Evolutionary conservation across 2,888 invertebrate genomes (phyloP).

Genomic region (Drosophila phalerata): DNA sequence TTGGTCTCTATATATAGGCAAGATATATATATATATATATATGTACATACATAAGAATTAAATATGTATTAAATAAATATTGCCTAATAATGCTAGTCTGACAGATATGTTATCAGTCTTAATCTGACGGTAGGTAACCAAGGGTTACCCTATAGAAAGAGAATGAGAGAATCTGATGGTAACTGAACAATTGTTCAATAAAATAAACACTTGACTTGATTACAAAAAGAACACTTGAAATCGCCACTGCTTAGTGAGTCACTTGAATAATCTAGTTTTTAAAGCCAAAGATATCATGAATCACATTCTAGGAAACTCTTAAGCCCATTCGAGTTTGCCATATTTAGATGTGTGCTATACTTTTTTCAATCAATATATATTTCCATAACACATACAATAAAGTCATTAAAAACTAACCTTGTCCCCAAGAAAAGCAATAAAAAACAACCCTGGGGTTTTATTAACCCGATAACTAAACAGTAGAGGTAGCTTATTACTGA

Average conservation of each 20-base stretch:
- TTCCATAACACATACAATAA: neutral
- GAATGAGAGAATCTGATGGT: slow-evolving; percentile 1
- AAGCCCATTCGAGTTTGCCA: neutral
- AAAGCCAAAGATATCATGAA: slow-evolving; percentile 1
- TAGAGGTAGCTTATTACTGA: neutral
- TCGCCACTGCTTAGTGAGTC: slow-evolving; percentile 1
- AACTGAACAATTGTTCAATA: slow-evolving; percentile 10
- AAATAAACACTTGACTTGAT: slow-evolving; percentile 24
- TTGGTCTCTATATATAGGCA: neutral
- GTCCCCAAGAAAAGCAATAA: neutral
- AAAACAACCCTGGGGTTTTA: neutral
- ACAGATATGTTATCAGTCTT: slow-evolving; percentile 1
- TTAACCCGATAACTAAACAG: neutral
- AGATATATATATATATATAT: neutral
- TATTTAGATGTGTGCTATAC: neutral
- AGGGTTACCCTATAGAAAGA: neutral
- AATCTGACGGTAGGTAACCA: neutral
- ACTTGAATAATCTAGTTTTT: neutral
- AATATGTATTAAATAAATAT: neutral
- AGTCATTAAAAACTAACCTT: slow-evolving; percentile 1
- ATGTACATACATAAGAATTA: neutral
- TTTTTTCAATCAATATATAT: neutral
- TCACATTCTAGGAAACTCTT: slow-evolving; percentile 14
- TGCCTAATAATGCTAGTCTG: neutral
- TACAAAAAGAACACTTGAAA: slow-evolving; percentile 2